Base-by-base conservation (phyloP, 2,888 invertebrate genomes). In the Drosophila macrospina region DNA sequence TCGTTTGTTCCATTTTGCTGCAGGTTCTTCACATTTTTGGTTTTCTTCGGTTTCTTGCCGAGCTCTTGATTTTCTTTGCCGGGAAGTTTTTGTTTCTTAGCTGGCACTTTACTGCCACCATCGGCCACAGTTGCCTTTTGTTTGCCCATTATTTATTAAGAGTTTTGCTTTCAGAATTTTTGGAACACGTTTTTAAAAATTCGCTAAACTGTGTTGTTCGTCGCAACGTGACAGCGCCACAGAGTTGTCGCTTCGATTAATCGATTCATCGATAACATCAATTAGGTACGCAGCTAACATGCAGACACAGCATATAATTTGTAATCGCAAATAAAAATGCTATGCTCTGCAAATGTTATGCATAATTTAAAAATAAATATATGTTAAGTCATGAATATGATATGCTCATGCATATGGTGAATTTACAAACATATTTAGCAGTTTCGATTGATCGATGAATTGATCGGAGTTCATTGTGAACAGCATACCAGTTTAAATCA, bases 131-230 rank as follows among this genome's bases (percentile, higher is more conserved):
- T n/a, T 16, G 28, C 52, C 28, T 47, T 57, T 47, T 47, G 28
- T 34, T 44, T 34, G 2, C 8, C 16, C 45, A 57, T 47, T 57
- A 15, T n/a, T 15, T 56, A 28, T 30, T 39, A n/a, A 15, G 4
- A 3, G 26, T 5, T 44, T 36, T n/a, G 15, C 26, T 16, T 8
- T 26, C 11, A 16, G 11, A 44, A 13, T 4, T 11, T 3, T 15
- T 5, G 20, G 36, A 65, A 66, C 68, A 68, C 68, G 68, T 65
- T 68, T 64, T 57, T 13, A 52, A 57, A 47, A 32, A 20, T 30
- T 16, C 47, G 47, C 30, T 47, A 4, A 13, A 4, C 6, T 15
- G 1, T 20, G 20, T 26, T 44, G 24, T 20, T 50, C 6, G n/a
- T 30, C 32, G 32, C 28, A 52, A 47, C 47, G 47, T 56, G 39